These are phyloP conservation scores for Microdon myrmicae DNA, from an alignment of 2,888 invertebrate genomes.

Conservation along the genomic window DNA sequence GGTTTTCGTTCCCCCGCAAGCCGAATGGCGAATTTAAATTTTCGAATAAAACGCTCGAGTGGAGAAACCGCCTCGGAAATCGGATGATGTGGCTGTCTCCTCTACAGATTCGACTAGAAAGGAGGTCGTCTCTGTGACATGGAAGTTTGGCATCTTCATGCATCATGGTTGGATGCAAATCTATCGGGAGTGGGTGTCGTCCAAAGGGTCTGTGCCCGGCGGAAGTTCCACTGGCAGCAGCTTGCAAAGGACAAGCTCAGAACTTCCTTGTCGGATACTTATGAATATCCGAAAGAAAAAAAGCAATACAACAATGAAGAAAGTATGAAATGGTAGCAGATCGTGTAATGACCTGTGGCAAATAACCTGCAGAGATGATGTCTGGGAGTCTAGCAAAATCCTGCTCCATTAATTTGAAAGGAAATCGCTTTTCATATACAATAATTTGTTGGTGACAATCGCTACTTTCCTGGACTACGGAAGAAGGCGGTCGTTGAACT, in stretches of 20 bases:
- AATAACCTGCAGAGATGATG: too few species aligned
- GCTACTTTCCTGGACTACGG: too few species aligned
- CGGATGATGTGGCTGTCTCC: not conserved
- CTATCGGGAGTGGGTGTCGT: too few species aligned
- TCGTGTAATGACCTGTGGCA: too few species aligned
- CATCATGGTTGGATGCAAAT: constrained; percentile 9
- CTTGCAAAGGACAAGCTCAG: constrained; percentile 5
- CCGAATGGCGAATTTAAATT: constrained; percentile 44
- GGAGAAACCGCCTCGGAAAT: constrained; percentile 29
- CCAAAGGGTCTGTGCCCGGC: too few species aligned
- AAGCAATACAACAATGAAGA: too few species aligned
- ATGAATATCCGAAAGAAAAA: constrained; percentile 49
- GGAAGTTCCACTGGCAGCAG: constrained; percentile 2
- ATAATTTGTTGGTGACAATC: too few species aligned
- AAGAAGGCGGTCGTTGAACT: too few species aligned
- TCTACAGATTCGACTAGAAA: constrained; percentile 4
- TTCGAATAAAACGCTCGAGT: constrained; percentile 47
- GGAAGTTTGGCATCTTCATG: constrained; percentile 10
- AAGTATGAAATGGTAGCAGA: too few species aligned
- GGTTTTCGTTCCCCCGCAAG: constrained; percentile 5
- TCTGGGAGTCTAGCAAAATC: too few species aligned
- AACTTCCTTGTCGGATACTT: constrained; percentile 39
- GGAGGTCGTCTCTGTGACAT: constrained; percentile 27
- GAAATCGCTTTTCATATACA: too few species aligned
- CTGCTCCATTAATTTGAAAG: too few species aligned